These are phyloP conservation scores for Nematostella vectensis DNA, from an alignment of 92 coral and sea anemone genomes.

Conservation along the genomic window DNA sequence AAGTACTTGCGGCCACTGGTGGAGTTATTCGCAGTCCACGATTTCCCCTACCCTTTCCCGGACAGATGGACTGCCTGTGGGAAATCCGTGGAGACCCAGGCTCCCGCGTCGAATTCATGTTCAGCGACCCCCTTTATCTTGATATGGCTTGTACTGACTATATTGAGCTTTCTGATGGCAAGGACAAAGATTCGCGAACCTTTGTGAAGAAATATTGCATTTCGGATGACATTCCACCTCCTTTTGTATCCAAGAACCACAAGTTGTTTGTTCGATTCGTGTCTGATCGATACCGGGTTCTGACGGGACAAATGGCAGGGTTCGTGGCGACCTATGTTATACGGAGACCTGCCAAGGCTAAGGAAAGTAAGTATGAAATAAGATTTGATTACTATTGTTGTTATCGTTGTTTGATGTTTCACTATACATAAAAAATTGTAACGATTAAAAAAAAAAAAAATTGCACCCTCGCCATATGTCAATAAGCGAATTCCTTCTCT, in stretches of 20 bases:
- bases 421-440: too few species aligned
- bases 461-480: too few species aligned
- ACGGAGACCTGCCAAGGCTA: background rate
- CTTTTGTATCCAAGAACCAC: constrained; percentile 3
- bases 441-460: too few species aligned
- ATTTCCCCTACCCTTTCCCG: constrained; percentile 34
- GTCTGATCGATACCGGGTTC: constrained; percentile 16
- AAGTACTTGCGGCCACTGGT: constrained; percentile 3
- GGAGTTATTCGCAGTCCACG: constrained; percentile 27
- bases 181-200: constrained; percentile 2
- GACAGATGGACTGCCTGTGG: constrained; percentile 27
- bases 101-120: constrained; percentile 12
- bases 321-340: constrained; percentile 14
- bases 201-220: constrained; percentile 12
- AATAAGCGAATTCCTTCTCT: too few species aligned
- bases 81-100: constrained; percentile 10
- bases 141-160: constrained; percentile 25
- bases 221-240: constrained; percentile 1
- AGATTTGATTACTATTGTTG: too few species aligned
- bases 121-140: constrained; percentile 8
- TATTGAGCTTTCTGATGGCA: constrained; percentile 18
- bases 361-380: constrained; percentile 5
- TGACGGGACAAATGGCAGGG: constrained; percentile 3
- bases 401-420: too few species aligned
- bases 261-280: constrained; percentile 19